Conservation (phyloP, 2,113 vertebrate genomes). For the Campylomormyrus tamandua region DNA sequence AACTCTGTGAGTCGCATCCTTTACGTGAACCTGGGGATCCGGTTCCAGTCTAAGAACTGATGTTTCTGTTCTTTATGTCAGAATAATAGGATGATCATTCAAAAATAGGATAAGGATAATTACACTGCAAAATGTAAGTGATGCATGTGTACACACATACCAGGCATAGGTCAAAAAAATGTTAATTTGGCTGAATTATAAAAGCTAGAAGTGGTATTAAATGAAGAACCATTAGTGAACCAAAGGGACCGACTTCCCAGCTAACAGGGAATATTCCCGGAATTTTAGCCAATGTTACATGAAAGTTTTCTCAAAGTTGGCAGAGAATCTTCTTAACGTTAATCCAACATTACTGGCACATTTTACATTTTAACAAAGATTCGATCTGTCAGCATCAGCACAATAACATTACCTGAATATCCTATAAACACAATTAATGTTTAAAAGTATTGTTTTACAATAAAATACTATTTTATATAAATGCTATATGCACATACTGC, state of each 20-base stretch:
- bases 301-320: background rate
- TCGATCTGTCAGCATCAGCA: background rate
- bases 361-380: background rate
- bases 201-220: background rate
- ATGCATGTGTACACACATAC: background rate
- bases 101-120: background rate
- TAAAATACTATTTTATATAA: background rate
- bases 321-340: background rate
- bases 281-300: background rate
- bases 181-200: background rate
- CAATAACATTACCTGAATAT: background rate
- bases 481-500: background rate
- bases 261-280: background rate
- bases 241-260: background rate
- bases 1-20: background rate
- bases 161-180: background rate
- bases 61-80: background rate
- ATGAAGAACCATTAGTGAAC: background rate
- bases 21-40: background rate
- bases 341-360: background rate
- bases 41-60: background rate
- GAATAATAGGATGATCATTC: background rate
- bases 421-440: background rate
- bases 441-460: background rate
- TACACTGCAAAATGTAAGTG: background rate